A percentile compares a stretch with the other conserved stretches of the same genome.
These are phyloP conservation scores for Anagrus nilaparvatae DNA, from an alignment of 1,140 invertebrate species.

Conservation along the genomic window DNA sequence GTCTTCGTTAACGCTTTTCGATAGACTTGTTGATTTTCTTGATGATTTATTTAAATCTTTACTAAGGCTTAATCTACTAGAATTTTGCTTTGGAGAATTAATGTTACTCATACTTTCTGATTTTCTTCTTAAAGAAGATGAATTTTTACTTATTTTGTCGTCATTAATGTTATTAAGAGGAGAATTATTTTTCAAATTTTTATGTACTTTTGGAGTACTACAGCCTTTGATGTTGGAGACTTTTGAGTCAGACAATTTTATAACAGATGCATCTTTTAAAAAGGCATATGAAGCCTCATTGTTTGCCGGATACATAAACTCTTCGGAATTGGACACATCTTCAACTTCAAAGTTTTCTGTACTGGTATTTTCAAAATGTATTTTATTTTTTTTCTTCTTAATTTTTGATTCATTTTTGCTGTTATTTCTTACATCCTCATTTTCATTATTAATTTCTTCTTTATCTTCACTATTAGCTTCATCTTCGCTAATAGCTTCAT, in stretches of 20 bases:
- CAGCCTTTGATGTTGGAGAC: too few species aligned
- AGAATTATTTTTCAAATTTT: too few species aligned
- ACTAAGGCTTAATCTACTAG: background rate
- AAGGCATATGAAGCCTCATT: too few species aligned
- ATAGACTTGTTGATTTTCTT: background rate
- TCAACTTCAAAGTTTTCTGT: too few species aligned
- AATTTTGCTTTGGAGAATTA: background rate
- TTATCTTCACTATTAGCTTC: background rate
- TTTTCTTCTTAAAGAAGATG: background rate
- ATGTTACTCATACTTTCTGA: constrained; percentile 9
- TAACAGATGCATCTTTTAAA: too few species aligned
- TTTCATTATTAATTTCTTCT: background rate
- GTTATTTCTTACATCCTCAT: background rate
- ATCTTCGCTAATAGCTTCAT: background rate
- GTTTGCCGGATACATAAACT: too few species aligned
- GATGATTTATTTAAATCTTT: background rate
- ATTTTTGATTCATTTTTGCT: background rate
- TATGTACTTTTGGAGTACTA: too few species aligned
- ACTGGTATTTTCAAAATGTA: too few species aligned
- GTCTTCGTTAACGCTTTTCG: background rate
- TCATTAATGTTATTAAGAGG: too few species aligned
- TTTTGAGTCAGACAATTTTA: too few species aligned
- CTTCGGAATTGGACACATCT: too few species aligned
- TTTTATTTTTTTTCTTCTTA: background rate
- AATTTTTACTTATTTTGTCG: background rate